Conservation (phyloP, 2,113 vertebrate species). For the Carassius carassius region DNA sequence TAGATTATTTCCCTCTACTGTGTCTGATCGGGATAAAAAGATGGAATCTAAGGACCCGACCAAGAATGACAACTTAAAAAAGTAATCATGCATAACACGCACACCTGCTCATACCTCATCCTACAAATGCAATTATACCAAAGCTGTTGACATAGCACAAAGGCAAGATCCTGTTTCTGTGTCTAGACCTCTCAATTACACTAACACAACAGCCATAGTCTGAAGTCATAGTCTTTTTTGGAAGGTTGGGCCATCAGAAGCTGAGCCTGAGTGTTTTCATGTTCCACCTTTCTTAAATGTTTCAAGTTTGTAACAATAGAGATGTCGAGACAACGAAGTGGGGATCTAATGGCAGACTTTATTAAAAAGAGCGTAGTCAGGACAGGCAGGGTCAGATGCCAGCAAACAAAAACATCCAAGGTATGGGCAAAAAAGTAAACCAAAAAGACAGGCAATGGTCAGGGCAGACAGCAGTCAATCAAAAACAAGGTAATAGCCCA, state of each 20-base stretch:
- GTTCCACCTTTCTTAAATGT: neutral
- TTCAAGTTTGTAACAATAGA: neutral
- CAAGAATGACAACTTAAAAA: neutral
- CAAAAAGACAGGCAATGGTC: no score
- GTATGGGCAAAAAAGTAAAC: no score
- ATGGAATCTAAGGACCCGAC: neutral
- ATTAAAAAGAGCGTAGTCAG: no score
- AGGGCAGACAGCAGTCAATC: no score
- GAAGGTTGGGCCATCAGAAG: neutral
- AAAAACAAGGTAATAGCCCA: no score
- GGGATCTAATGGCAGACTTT: no score
- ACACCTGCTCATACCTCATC: neutral
- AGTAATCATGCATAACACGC: conserved; percentile 10
- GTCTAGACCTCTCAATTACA: neutral
- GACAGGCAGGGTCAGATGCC: no score
- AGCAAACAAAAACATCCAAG: no score
- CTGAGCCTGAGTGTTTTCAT: neutral
- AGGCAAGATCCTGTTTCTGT: conserved; percentile 21
- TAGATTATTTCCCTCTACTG: neutral
- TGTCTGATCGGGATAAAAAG: neutral
- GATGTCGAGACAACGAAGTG: no score
- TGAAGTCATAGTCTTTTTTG: neutral
- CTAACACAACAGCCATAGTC: neutral
- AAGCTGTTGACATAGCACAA: conserved; percentile 11
- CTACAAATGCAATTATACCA: neutral